Percentiles rank a stretch among this genome's conserved stretches.
These are phyloP conservation scores for Ectemnius cavifrons DNA, from an alignment of 2,888 invertebrate genomes.

Conservation along the genomic window DNA sequence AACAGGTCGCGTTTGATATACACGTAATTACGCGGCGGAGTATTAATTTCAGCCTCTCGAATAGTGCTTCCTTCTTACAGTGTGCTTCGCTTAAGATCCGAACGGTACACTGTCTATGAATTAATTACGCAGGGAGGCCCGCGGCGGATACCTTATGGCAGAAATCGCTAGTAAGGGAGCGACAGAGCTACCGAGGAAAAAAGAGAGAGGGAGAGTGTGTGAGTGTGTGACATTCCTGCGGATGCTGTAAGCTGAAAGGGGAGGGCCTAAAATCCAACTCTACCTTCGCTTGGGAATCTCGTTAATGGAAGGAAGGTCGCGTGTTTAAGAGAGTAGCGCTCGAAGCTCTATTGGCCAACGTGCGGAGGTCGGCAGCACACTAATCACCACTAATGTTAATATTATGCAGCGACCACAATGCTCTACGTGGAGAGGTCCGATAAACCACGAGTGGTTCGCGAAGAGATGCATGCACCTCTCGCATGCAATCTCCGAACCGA, in stretches of 20 bases:
- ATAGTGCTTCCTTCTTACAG: conserved; percentile 42
- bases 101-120: conserved; percentile 12
- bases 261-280: conserved; percentile 51
- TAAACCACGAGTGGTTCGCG: conserved; percentile 68
- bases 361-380: conserved; percentile 69
- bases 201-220: background rate
- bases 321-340: conserved; percentile 65
- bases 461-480: conserved; percentile 71
- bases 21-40: background rate
- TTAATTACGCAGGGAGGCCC: conserved; percentile 39
- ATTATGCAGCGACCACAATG: conserved; percentile 76
- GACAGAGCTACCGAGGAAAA: conserved; percentile 8
- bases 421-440: conserved; percentile 69
- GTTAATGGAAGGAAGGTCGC: conserved; percentile 73
- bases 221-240: conserved; percentile 24
- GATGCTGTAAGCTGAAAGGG: conserved; percentile 30
- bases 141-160: conserved; percentile 13
- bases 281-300: conserved; percentile 64
- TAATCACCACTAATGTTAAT: conserved; percentile 77
- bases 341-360: conserved; percentile 64
- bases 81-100: conserved; percentile 27
- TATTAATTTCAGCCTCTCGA: conserved; percentile 30
- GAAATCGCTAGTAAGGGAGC: conserved; percentile 11
- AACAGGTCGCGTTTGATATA: too few relatives aligned
- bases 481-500: conserved; percentile 70